A percentile compares a stretch with the other conserved stretches of the same genome.
Conservation (phyloP, 2,797 vertebrate species). For the Poeciliopsis presidionis region DNA sequence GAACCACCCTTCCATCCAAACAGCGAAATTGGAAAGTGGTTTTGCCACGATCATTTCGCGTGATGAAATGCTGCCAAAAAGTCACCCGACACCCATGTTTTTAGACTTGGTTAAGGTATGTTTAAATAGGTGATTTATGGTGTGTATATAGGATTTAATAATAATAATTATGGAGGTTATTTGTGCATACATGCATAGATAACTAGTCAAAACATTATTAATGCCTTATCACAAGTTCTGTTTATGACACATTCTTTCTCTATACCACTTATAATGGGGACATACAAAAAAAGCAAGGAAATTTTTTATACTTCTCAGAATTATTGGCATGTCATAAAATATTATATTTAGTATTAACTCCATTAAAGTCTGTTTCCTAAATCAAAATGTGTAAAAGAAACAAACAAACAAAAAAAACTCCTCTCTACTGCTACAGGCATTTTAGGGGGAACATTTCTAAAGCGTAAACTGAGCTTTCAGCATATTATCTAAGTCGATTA, state of each 20-base stretch:
- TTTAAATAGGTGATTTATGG: conserved; percentile 17
- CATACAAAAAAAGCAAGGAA: background rate
- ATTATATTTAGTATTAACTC: background rate
- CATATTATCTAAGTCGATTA: background rate
- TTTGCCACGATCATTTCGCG: conserved; percentile 25
- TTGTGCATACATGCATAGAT: background rate
- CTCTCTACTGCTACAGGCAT: background rate
- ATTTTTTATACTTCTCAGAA: background rate
- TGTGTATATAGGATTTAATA: background rate
- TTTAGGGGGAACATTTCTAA: background rate
- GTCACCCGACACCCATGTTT: background rate
- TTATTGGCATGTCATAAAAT: background rate
- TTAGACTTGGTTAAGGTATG: conserved; percentile 4
- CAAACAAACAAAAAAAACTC: background rate
- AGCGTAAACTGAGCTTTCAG: background rate
- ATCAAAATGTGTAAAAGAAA: background rate
- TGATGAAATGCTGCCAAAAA: conserved; percentile 26
- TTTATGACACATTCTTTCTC: background rate
- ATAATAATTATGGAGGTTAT: background rate
- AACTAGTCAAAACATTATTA: background rate
- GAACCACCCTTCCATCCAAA: conserved; percentile 31
- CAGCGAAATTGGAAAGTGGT: conserved; percentile 30
- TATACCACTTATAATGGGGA: background rate
- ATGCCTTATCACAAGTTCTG: background rate
- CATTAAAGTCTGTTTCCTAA: background rate